A percentile compares a stretch with the other conserved stretches of the same genome.
Evolutionary conservation across 1,140 invertebrate species (phyloP).

Genomic region (Drosophila malerkotliana): DNA sequence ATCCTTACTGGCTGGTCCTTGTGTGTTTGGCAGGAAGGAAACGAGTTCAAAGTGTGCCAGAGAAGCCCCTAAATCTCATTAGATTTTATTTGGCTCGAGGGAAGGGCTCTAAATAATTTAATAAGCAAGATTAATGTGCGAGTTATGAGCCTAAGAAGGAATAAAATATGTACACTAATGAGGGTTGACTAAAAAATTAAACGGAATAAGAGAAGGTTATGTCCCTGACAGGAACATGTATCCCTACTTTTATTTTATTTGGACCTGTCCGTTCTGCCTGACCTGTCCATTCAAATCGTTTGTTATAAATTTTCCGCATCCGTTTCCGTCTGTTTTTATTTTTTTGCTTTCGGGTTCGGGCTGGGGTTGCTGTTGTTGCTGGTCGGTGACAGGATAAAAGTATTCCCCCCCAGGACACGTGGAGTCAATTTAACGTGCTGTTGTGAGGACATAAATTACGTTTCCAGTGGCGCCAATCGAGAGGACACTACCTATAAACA

Average conservation of each 20-base stretch:
- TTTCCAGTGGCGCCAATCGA: slow-evolving; percentile 59
- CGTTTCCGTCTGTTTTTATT: slow-evolving; percentile 28
- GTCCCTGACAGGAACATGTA: slow-evolving; percentile 4
- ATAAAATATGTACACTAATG: neutral
- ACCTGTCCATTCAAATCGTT: slow-evolving; percentile 63
- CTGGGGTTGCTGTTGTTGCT: too few relatives aligned
- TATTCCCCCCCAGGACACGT: slow-evolving; percentile 48
- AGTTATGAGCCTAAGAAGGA: too few relatives aligned
- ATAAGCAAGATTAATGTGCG: slow-evolving; percentile 14
- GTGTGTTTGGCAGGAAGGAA: slow-evolving; percentile 36
- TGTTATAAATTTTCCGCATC: slow-evolving; percentile 66
- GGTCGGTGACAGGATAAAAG: slow-evolving; percentile 68
- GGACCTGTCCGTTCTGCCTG: slow-evolving; percentile 7
- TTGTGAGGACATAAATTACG: slow-evolving; percentile 71
- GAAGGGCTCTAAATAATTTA: neutral
- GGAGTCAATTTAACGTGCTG: slow-evolving; percentile 76
- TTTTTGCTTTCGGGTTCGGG: slow-evolving; percentile 45
- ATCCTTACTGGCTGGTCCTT: neutral
- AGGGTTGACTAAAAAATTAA: neutral
- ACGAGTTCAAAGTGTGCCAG: slow-evolving; percentile 8
- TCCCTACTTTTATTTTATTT: neutral
- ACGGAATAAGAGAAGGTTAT: neutral
- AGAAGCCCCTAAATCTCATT: slow-evolving; percentile 20
- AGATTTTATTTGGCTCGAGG: slow-evolving; percentile 3
- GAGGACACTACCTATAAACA: slow-evolving; percentile 57